Base-by-base conservation (phyloP, 2,888 invertebrate species). In the Tipula helvola region DNA sequence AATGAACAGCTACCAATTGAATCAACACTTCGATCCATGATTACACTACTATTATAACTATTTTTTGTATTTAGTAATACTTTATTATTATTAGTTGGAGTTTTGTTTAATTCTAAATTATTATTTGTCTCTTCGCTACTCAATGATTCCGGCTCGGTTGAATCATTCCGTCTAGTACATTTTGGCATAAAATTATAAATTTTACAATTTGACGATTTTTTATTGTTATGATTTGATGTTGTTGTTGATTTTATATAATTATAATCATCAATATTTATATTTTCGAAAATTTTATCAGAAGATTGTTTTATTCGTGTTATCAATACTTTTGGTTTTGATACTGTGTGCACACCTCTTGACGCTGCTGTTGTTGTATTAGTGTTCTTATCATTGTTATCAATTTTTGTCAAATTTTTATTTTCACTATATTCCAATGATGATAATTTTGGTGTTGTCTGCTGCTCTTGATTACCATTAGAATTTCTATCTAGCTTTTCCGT, bases 1-100 rank as follows among this genome's bases (percentile, higher is more conserved):
- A 97, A 93, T 89, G 96, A 96, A 92, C 96, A 97, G 92, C 95
- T 95, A 89, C 96, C 96, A 90, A 96, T 96, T 87, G 96, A 96
- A 91, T 97, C 97, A 92, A 95, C 94, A 39, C 95, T 95, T 89
- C 94, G 94, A 92, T 95, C 95, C 95, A 95, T 95, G 88, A 92
- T 92, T 91, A 93, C 93, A 85, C 85, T 42, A 42, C 84, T 84
- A 84, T 41, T 84, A 36, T 84, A 39, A 84, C 39, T 39, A 39
- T 41, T 39, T 39, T 84, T 84, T 84, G 39, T 16, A 16, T 84
- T 84, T n/a, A 39, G 36, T 39, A 42, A 41, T 44, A 18, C 5
- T 85, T 85, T 85, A 18, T 42, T 85, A 18, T 42, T 85, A 42
- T 85, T 85, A 39, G 36, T 84, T 39, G 36, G 39, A 39, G 41